Evolutionary conservation across 2,113 vertebrate species (phyloP).

Genomic region (Megaceryle maxima): DNA sequence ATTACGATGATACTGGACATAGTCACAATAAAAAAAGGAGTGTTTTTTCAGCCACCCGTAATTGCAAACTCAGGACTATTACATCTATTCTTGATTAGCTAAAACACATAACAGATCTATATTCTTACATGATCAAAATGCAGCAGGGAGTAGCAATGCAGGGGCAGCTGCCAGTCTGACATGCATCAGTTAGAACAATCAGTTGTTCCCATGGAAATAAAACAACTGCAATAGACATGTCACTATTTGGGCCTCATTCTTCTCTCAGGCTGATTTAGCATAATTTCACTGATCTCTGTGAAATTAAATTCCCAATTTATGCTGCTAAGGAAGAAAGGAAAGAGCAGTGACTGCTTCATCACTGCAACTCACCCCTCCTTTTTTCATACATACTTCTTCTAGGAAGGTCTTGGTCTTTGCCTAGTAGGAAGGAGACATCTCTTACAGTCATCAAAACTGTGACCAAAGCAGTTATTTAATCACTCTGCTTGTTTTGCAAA

Average conservation of each 20-base stretch:
- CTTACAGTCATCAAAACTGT: background rate
- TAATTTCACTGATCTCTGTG: background rate
- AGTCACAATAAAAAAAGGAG: background rate
- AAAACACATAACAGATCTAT: background rate
- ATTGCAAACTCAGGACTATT: background rate
- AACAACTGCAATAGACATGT: background rate
- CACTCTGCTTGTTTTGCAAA: background rate
- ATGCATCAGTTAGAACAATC: background rate
- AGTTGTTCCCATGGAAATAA: background rate
- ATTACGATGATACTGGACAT: background rate
- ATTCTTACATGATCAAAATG: background rate
- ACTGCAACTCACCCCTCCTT: background rate
- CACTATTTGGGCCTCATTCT: background rate
- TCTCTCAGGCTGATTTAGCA: background rate
- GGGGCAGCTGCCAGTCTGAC: background rate
- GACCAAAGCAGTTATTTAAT: background rate
- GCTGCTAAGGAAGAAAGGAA: background rate
- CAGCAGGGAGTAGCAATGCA: background rate
- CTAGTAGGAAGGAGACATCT: background rate
- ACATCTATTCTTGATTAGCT: background rate
- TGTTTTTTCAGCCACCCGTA: background rate
- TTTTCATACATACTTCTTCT: background rate
- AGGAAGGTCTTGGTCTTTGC: background rate
- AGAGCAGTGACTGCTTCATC: background rate
- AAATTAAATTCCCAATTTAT: background rate